Conservation (phyloP, 2,888 invertebrate genomes). For the Caenorhabditis macrosperma region DNA sequence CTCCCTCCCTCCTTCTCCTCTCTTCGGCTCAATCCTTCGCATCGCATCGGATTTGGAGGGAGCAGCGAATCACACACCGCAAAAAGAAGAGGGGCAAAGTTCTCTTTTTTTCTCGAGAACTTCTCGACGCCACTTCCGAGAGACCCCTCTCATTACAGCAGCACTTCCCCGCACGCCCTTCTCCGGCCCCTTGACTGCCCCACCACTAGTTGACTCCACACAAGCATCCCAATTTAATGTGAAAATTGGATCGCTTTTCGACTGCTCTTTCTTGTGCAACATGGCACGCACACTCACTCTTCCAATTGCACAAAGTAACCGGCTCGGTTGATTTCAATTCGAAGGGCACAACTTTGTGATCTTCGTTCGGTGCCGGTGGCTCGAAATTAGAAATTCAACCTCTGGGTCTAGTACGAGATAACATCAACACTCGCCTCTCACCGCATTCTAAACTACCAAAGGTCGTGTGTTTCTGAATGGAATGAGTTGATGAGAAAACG, state of each 20-base stretch:
- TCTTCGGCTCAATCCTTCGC: too few relatives aligned
- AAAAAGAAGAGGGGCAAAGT: slow-evolving; percentile 15
- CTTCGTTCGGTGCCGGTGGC: background rate
- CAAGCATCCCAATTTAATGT: slow-evolving; percentile 27
- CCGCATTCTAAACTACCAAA: slow-evolving; percentile 11
- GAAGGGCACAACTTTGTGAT: background rate
- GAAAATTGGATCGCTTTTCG: background rate
- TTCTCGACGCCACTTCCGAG: slow-evolving; percentile 30
- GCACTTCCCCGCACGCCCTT: slow-evolving; percentile 2
- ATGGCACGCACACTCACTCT: background rate
- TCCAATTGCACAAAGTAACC: too few relatives aligned
- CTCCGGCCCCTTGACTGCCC: too few relatives aligned
- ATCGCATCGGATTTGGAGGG: slow-evolving; percentile 9
- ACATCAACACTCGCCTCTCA: slow-evolving; percentile 16
- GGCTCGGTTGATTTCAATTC: too few relatives aligned
- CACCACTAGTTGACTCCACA: slow-evolving; percentile 8
- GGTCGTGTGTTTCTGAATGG: slow-evolving; percentile 24
- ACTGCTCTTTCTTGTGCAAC: slow-evolving; percentile 16
- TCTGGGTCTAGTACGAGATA: slow-evolving; percentile 7
- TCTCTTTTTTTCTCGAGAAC: slow-evolving; percentile 31
- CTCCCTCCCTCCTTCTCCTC: slow-evolving; percentile 23
- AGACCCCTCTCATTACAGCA: background rate
- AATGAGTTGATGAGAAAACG: slow-evolving; percentile 17
- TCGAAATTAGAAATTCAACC: background rate
- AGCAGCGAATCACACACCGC: slow-evolving; percentile 16